Evolutionary conservation across 2,888 invertebrate species (phyloP), one percentile per base, ranked within the genome.

Genomic region (Selenia dentaria): DNA sequence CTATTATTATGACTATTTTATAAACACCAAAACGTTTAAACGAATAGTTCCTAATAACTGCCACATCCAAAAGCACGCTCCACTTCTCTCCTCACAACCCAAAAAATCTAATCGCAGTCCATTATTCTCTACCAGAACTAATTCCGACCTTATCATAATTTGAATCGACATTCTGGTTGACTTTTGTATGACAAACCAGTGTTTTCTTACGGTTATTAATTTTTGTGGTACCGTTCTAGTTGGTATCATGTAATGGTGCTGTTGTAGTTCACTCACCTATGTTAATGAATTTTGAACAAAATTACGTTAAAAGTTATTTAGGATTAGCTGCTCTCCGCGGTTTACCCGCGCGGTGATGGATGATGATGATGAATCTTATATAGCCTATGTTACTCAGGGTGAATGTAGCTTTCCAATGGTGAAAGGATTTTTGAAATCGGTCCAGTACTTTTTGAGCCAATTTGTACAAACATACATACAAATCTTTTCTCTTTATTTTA

Each of bases 171-270:
- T 83, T 81, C 73, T 74, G 80, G 75, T 86, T 83, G 83, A 83
- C 75, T 83, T 82, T 84, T 79, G 83, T 83, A 86, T 83, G 88
- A 89, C 88, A 85, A 87, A 84, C 84, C 83, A 74, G 78, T 82
- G 83, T 85, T 84, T 86, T 83, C 81, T 81, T 84, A 89, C 87
- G 87, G 83, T 88, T 87, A 89, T 88, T 89, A 89, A 86, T 89
- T 88, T 77, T 66, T 71, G 27, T 51, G 77, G 79, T 74, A 78
- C 74, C 70, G 68, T 64, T 67, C 65, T 66, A 65, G 64, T 62
- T 68, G 67, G 67, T 58, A 68, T 73, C 74, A 74, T 79, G 77
- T 78, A 59, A 64, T 62, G 62, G 57, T 62, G 59, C 0, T 6
- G 22, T 8, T 16, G 42, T 34, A 58, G 78, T 79, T 78, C 76